Conservation (phyloP, 1,140 invertebrate species). For the Chrysomallon squamiferum region DNA sequence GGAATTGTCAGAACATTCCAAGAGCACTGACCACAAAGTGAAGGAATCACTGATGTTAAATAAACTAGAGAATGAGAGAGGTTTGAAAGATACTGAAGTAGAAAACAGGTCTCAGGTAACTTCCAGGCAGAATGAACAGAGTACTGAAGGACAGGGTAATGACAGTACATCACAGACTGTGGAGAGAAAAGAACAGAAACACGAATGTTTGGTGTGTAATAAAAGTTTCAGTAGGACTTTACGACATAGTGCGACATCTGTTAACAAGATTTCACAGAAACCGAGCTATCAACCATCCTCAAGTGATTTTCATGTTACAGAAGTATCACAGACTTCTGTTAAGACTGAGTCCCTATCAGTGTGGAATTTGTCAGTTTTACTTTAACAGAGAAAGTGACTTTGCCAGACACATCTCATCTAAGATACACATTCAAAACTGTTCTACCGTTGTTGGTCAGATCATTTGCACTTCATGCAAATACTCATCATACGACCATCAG, state of each 20-base stretch:
- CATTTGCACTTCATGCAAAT: slow-evolving; percentile 80
- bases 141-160: neutral
- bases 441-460: slow-evolving; percentile 69
- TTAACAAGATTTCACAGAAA: slow-evolving; percentile 49
- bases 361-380: slow-evolving; percentile 82
- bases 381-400: slow-evolving; percentile 79
- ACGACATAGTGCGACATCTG: slow-evolving; percentile 52
- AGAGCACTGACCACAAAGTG: no score
- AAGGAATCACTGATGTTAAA: no score
- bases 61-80: no score
- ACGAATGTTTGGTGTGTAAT: slow-evolving; percentile 59
- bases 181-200: slow-evolving; percentile 14
- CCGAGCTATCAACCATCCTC: slow-evolving; percentile 40
- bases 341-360: slow-evolving; percentile 82
- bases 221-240: slow-evolving; percentile 49
- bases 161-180: neutral
- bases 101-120: no score
- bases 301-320: slow-evolving; percentile 71
- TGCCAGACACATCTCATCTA: slow-evolving; percentile 76
- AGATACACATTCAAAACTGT: slow-evolving; percentile 68
- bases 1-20: no score
- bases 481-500: slow-evolving; percentile 71
- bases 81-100: no score
- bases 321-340: slow-evolving; percentile 80
- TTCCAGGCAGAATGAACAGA: no score